Evolutionary conservation across 2,797 vertebrate genomes (phyloP).

Genomic region (Parauchenoglanis punctatus): DNA sequence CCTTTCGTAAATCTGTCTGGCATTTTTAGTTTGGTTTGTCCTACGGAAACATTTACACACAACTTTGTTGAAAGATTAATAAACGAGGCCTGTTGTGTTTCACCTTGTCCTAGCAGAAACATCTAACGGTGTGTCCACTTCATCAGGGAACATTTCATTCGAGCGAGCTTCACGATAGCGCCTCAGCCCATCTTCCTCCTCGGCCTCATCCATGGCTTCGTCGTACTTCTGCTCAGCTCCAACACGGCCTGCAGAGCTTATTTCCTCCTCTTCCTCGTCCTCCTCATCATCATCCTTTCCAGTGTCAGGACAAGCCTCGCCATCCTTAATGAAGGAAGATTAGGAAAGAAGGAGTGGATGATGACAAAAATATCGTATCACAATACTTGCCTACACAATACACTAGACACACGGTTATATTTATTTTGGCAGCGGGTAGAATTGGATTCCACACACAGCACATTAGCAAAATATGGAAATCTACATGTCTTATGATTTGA

Average conservation of each 20-base stretch:
- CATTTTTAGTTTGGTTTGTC: background rate
- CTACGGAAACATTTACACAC: background rate
- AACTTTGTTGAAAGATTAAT: background rate
- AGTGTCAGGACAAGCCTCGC: conserved; percentile 66
- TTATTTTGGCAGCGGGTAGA: background rate
- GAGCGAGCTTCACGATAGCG: conserved; percentile 88
- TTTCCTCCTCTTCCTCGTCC: conserved; percentile 70
- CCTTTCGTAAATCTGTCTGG: background rate
- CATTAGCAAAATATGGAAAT: background rate
- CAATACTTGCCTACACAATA: background rate
- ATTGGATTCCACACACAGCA: background rate
- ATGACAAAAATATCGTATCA: background rate
- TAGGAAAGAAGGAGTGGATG: background rate
- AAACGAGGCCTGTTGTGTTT: background rate
- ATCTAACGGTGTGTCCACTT: conserved; percentile 92
- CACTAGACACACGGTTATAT: background rate
- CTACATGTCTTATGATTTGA: background rate
- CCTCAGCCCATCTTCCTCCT: conserved; percentile 84
- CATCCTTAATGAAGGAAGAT: conserved; percentile 62
- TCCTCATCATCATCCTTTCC: conserved; percentile 60
- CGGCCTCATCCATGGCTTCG: conserved; percentile 81
- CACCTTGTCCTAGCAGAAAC: conserved; percentile 83
- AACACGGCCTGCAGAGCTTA: conserved; percentile 65
- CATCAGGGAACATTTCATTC: conserved; percentile 94
- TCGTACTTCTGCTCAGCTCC: conserved; percentile 85